Base-by-base conservation (phyloP, 2,888 invertebrate genomes). In the Agrochola circellaris region DNA sequence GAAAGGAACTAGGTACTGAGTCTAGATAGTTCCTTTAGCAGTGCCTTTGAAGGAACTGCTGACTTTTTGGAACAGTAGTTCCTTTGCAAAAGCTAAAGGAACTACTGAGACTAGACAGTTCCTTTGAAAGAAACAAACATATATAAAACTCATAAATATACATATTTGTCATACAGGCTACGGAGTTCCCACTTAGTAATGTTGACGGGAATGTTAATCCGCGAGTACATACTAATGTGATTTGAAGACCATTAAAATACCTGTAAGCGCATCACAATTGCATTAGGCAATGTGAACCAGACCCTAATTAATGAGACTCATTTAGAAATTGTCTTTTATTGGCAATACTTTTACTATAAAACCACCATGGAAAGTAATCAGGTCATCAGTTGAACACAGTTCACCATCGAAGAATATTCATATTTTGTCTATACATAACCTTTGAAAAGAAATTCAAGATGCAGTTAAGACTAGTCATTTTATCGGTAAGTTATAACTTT, bases 401-500 rank as follows among this genome's bases (percentile, higher is more conserved):
- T 77, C 30, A 30, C n/a, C 20, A 54, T 54, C 17, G 30, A 70
- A 70, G 34, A 30, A 42, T 58, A 80, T 75, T 75, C 13, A 7
- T 15, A 48, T 48, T 51, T 48, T 5, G 1, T 34, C 15, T 15
- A 26, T 6, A 3, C 9, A 58, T n/a, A 42, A 7, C 38, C 9
- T n/a, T 8, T 1, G 51, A 23, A 42, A 70, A 76, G 8, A 23
- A 23, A 4, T n/a, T 62, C 78, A 82, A 73, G 20, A 87, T 94
- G 94, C 86, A 93, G 78, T 60, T 92, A 0, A 90, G 84, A 73
- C 30, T 92, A 30, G 30, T 92, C 30, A 86, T 94, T 58, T 73
- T 94, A 68, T 90, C 89, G 91, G 94, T 95, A 86, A 94, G 93
- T 90, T 69, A 15, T 38, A 9, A 34, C 23, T 60, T 75, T 1